These are phyloP conservation scores for Grus americana DNA, from an alignment of 2,113 vertebrate genomes.

Conservation along the genomic window DNA sequence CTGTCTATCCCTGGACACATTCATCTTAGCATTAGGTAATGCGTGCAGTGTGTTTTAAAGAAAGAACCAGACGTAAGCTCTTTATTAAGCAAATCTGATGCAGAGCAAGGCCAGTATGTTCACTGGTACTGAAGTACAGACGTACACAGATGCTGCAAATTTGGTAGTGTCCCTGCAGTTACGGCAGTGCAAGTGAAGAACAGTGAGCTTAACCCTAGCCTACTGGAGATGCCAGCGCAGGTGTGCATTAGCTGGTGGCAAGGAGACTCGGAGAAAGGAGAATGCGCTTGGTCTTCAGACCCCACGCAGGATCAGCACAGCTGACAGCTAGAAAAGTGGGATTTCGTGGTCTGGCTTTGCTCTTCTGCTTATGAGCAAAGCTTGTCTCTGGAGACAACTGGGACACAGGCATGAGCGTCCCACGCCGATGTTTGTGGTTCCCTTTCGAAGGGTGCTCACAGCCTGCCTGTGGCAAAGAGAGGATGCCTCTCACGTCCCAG, in stretches of 20 bases:
- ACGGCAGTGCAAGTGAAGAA: background rate
- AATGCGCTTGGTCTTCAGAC: background rate
- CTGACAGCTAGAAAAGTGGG: background rate
- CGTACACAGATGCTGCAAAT: background rate
- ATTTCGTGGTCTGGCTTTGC: background rate
- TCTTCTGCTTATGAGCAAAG: background rate
- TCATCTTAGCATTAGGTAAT: background rate
- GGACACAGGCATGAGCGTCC: rapidly evolving
- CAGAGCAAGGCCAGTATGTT: background rate
- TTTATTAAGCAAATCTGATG: background rate
- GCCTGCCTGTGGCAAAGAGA: rapidly evolving
- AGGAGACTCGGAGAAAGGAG: background rate
- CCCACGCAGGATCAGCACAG: background rate
- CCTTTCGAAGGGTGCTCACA: background rate
- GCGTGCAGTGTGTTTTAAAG: background rate
- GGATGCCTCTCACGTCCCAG: background rate
- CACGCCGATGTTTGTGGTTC: background rate
- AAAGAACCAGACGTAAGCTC: background rate
- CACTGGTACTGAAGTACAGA: background rate
- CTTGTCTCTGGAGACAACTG: background rate
- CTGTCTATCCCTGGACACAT: background rate
- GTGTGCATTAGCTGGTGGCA: rapidly evolving
- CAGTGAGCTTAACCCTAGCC: background rate
- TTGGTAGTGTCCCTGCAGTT: background rate
- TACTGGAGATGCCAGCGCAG: background rate